A percentile compares a stretch with the other conserved stretches of the same genome.
Conservation (phyloP, 2,113 vertebrate species). For the Cichladusa arquata region DNA sequence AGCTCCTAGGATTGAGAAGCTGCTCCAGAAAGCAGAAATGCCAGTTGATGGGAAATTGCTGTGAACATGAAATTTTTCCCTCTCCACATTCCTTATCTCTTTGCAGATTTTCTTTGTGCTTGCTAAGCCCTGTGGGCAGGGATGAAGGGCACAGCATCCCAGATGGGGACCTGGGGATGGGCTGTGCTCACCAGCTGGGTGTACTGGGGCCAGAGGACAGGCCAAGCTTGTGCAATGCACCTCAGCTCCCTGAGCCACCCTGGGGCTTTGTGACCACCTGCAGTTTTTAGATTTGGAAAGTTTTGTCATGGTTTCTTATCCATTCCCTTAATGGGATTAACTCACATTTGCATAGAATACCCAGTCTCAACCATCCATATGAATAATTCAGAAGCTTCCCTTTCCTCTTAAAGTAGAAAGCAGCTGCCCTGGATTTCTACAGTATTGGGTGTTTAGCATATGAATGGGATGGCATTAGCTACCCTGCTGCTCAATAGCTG, state of each 20-base stretch:
- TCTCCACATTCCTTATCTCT: background rate
- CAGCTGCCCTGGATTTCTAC: background rate
- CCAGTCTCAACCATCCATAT: background rate
- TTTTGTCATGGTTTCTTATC: background rate
- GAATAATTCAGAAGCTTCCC: background rate
- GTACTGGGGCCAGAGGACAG: background rate
- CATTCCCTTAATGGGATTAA: background rate
- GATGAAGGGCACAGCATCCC: background rate
- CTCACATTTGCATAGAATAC: background rate
- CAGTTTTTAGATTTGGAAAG: background rate
- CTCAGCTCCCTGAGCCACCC: accelerated
- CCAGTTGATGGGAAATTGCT: background rate
- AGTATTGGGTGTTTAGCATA: background rate
- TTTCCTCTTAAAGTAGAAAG: background rate
- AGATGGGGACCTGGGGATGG: accelerated
- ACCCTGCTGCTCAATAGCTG: background rate
- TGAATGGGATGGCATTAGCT: background rate
- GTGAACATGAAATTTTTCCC: background rate
- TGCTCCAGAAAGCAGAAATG: background rate
- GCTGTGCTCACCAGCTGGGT: background rate
- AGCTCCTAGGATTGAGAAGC: background rate
- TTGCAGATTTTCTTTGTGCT: background rate
- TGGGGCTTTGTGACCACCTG: background rate
- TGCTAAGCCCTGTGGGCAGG: background rate
- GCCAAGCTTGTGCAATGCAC: too few species aligned